Evolutionary conservation across 2,888 invertebrate species (phyloP).

Genomic region (Byasa hedistus): DNA sequence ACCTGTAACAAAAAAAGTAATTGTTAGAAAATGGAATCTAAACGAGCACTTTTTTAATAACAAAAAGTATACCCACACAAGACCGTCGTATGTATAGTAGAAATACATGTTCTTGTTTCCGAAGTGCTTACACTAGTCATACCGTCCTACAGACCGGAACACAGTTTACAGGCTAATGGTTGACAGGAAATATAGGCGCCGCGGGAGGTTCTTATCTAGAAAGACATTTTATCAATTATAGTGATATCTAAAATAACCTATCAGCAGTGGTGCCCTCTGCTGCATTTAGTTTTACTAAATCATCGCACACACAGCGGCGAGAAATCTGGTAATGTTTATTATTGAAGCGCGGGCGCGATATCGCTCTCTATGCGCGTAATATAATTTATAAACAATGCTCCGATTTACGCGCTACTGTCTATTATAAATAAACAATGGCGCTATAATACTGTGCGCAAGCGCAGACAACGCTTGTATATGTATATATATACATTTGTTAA

Average conservation of each 20-base stretch:
- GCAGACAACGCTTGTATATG: background rate
- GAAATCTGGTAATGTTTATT: constrained; percentile 44
- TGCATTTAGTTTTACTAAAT: background rate
- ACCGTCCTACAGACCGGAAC: no score
- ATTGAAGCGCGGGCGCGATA: constrained; percentile 39
- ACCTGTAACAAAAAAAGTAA: constrained; percentile 23
- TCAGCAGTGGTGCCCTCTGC: background rate
- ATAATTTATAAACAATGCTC: constrained; percentile 71
- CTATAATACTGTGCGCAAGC: constrained; percentile 46
- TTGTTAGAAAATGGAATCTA: background rate
- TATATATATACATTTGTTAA: no score
- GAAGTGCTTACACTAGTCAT: no score
- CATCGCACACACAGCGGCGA: background rate
- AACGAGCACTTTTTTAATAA: background rate
- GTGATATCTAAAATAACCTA: background rate
- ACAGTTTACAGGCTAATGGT: background rate
- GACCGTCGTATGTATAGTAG: background rate
- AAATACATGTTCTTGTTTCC: no score
- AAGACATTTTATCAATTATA: no score
- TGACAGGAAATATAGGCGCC: background rate
- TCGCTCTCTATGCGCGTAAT: constrained; percentile 47
- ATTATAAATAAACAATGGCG: constrained; percentile 59
- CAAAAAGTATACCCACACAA: background rate
- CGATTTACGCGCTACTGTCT: constrained; percentile 68
- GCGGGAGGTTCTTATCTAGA: no score